A percentile compares a stretch with the other conserved stretches of the same genome.
phyloP scores from a whole-genome alignment of 2,888 invertebrate genomes.

The Catocala fraxini region DNA sequence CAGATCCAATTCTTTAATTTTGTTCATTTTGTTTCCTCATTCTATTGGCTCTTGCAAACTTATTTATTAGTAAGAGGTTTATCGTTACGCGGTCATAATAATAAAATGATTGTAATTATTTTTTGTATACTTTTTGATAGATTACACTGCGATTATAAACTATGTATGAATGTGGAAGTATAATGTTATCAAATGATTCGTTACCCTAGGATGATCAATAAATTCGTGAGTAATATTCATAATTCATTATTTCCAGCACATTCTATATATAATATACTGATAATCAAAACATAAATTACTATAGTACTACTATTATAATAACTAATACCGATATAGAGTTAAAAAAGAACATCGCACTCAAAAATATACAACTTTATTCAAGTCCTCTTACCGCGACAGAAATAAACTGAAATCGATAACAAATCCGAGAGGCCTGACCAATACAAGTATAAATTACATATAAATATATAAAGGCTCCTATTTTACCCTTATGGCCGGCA shows the following conservation, averaged over 20 bases:
- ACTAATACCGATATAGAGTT: background rate
- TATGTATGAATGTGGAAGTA: too few species aligned
- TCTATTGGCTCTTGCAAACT: slow-evolving; percentile 29
- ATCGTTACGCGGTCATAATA: background rate
- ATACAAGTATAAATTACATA: slow-evolving; percentile 73
- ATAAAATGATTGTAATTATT: background rate
- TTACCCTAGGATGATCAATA: too few species aligned
- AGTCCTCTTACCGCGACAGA: slow-evolving; percentile 21
- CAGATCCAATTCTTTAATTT: slow-evolving; percentile 46
- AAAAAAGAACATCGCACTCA: background rate
- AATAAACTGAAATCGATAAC: slow-evolving; percentile 69
- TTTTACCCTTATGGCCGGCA: slow-evolving; percentile 87
- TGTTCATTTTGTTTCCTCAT: slow-evolving; percentile 26
- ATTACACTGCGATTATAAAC: too few species aligned
- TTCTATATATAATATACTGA: too few species aligned
- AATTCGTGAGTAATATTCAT: too few species aligned
- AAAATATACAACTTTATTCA: background rate
- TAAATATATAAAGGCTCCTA: slow-evolving; percentile 79
- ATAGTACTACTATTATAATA: background rate
- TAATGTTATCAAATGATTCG: too few species aligned
- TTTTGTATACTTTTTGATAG: too few species aligned
- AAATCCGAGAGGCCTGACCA: slow-evolving; percentile 73
- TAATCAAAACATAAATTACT: too few species aligned
- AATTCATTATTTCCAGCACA: too few species aligned
- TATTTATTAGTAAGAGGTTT: slow-evolving; percentile 26